These are phyloP conservation scores for Dinocampus coccinellae DNA, from an alignment of 2,888 invertebrate species.

Conservation along the genomic window DNA sequence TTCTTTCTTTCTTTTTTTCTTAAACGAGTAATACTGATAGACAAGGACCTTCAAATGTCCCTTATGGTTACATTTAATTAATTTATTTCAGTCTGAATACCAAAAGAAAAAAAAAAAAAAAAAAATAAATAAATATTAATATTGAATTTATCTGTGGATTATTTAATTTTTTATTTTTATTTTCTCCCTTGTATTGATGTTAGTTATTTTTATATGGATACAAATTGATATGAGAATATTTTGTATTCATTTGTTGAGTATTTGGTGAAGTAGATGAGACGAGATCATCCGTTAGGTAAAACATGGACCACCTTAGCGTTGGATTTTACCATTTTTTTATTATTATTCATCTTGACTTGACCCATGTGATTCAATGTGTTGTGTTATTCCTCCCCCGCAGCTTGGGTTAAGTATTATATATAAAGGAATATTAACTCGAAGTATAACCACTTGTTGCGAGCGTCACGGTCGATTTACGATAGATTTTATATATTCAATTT, in stretches of 20 bases:
- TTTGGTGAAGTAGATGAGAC: no score
- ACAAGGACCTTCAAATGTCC: slow-evolving; percentile 9
- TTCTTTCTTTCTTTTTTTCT: neutral
- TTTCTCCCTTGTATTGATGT: no score
- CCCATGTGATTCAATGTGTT: neutral
- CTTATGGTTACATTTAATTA: neutral
- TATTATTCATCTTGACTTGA: neutral
- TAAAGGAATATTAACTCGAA: neutral
- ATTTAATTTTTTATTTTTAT: no score
- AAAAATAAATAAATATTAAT: no score
- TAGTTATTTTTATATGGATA: no score
- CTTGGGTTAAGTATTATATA: neutral
- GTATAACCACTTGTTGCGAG: neutral
- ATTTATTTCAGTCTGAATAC: neutral
- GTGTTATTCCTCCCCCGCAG: neutral
- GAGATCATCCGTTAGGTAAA: no score
- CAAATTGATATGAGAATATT: no score
- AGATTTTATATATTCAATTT: neutral
- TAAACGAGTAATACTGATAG: neutral
- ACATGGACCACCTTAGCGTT: neutral
- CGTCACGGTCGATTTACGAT: neutral
- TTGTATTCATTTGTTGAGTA: no score
- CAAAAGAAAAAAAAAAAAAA: no score
- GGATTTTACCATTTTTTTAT: neutral
- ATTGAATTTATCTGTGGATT: no score